A percentile compares a stretch with the other conserved stretches of the same genome.
phyloP scores from a whole-genome alignment of 2,888 invertebrate genomes.

The Oligia fasciuncula region DNA sequence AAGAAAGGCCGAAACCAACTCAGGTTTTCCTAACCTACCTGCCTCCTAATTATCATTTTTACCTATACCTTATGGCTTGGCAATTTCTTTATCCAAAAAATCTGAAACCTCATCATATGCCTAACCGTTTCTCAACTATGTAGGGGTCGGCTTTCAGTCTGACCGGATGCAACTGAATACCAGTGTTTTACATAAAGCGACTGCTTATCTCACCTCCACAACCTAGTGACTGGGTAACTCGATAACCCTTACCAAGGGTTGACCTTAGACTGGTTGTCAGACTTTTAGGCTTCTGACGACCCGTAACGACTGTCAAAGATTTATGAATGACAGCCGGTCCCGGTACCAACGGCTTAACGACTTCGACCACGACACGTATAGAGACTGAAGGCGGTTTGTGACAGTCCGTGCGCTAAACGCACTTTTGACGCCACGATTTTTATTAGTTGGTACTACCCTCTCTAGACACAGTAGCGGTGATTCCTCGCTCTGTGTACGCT shows the following conservation, averaged over 20 bases:
- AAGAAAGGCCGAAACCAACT: too few relatives aligned
- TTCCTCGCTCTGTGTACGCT: conserved; percentile 24
- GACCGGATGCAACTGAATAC: neutral
- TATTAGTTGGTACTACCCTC: neutral
- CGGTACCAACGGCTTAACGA: neutral
- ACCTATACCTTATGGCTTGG: too few relatives aligned
- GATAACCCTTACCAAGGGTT: neutral
- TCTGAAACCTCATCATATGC: neutral
- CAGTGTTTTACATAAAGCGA: neutral
- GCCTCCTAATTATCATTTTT: too few relatives aligned
- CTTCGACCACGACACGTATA: neutral
- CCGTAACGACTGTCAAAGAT: neutral
- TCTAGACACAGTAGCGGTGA: neutral
- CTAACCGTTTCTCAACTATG: neutral
- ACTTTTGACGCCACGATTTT: too few relatives aligned
- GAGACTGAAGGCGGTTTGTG: neutral
- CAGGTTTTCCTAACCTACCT: neutral
- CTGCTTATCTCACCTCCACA: neutral
- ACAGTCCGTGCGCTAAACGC: neutral
- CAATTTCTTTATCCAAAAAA: too few relatives aligned
- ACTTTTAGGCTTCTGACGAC: neutral
- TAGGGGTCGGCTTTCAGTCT: neutral
- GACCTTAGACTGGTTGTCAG: neutral
- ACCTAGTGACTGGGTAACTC: neutral
- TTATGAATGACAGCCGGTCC: neutral